phyloP scores from a whole-genome alignment of 1,140 invertebrate genomes.

The Pogonognathellus flavescens region DNA sequence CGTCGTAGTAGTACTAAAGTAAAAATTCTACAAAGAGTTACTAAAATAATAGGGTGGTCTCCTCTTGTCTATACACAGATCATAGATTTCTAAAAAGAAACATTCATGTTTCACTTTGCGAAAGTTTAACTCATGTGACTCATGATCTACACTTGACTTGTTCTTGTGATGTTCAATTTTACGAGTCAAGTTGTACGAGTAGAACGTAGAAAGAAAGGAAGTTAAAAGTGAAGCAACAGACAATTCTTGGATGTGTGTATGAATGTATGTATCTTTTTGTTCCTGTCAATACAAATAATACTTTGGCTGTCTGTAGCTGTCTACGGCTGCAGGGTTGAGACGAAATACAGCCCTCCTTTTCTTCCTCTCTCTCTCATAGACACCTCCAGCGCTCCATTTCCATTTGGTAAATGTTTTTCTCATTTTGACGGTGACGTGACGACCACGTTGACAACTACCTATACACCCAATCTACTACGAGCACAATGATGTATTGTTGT shows the following conservation, averaged over 20 bases:
- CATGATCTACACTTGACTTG: background rate
- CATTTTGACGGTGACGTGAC: conserved; percentile 20
- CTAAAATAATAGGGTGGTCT: too few species aligned
- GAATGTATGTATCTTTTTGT: background rate
- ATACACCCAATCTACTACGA: background rate
- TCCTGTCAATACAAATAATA: background rate
- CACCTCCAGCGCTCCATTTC: conserved; percentile 5
- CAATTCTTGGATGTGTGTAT: background rate
- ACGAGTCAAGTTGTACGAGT: background rate
- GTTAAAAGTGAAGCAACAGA: background rate
- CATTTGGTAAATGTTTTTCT: conserved; percentile 34
- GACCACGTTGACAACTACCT: background rate
- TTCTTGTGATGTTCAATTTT: background rate
- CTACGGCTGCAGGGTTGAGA: background rate
- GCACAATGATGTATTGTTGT: too few species aligned
- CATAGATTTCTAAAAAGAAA: too few species aligned
- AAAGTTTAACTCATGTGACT: background rate
- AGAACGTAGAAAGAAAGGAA: background rate
- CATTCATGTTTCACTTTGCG: background rate
- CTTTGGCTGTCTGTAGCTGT: background rate
- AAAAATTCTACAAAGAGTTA: too few species aligned
- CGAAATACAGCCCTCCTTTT: background rate
- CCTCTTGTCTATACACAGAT: too few species aligned
- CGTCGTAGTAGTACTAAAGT: too few species aligned
- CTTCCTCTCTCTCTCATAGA: background rate